phyloP scores from a whole-genome alignment of 2,113 vertebrate genomes.

The Pelmatolapia mariae region DNA sequence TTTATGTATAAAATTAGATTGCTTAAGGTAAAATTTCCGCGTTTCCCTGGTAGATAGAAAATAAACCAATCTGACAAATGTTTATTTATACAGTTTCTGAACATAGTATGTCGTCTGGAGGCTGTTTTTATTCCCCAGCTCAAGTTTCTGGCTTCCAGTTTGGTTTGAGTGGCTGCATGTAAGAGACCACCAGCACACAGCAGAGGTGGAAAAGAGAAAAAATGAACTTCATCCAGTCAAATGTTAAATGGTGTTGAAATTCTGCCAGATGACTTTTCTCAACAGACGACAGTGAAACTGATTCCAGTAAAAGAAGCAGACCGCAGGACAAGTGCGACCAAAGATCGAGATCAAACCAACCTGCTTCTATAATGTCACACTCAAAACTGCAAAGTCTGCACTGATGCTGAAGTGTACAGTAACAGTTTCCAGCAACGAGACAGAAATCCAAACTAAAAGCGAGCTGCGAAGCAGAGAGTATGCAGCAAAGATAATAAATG shows the following conservation, averaged over 20 bases:
- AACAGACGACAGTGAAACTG: background rate
- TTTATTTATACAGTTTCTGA: background rate
- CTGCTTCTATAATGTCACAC: background rate
- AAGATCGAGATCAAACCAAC: background rate
- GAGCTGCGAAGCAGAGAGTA: background rate
- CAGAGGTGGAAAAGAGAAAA: background rate
- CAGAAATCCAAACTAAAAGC: background rate
- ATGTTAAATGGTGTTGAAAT: background rate
- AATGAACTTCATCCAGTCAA: slow-evolving; percentile 22
- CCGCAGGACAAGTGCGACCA: background rate
- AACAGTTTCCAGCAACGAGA: background rate
- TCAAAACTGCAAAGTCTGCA: background rate
- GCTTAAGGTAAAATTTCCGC: background rate
- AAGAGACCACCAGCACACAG: slow-evolving; percentile 23
- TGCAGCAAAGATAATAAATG: slow-evolving; percentile 38
- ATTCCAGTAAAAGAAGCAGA: background rate
- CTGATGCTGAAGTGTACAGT: background rate
- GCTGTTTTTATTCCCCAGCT: background rate
- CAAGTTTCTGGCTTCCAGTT: background rate
- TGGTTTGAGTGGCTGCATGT: background rate
- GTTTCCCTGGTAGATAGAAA: background rate
- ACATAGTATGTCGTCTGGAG: background rate
- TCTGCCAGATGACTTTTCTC: slow-evolving; percentile 12
- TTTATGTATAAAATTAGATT: background rate
- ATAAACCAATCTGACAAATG: background rate